Evolutionary conservation across 1,140 invertebrate species (phyloP), one percentile per base, ranked within the genome.

Genomic region (Leptinotarsa lineolata): DNA sequence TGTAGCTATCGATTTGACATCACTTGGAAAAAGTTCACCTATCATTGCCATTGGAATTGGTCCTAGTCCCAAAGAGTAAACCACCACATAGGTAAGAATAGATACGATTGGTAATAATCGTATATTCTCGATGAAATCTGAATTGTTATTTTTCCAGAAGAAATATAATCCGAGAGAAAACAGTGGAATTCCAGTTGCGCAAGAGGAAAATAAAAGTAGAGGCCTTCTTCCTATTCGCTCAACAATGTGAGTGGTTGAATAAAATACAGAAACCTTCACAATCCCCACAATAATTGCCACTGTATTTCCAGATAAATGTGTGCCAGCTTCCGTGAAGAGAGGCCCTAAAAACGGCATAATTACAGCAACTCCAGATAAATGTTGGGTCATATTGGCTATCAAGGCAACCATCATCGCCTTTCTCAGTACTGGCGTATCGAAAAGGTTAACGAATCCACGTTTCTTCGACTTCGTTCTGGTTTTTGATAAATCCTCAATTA

Each of bases 41-140:
- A 95, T 91, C 39, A 97, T 89, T 1, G 94, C 90, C 93, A 94
- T 95, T 0, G 94, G 93, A 13, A 96, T 85, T 0, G 94, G 93
- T 1, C 94, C 94, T 78, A 94, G 91, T 4, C 93, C 93, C 82
- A 89, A 84, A 84, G 90, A 90, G 81, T 92, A 93, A 0, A 89
- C 87, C 21, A 90, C 84, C 21, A 92, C 92, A 84, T 90, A 93
- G 61, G 90, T 72, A 3, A 92, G 86, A n/a, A 93, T 81, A 0
- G 90, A 88, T 4, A 87, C 80, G 3, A 93, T 85, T 3, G 92
- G 92, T 8, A 93, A 78, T 88, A 90, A 91, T 0, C 85, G 78
- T 21, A 92, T 85, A 13, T 74, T 82, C 5, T 79, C 80, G 0
- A 88, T 85, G 22, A 89, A 86, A 0, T 83, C 74, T 0, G 82